Evolutionary conservation across 2,888 invertebrate species (phyloP).

Genomic region (Caenorhabditis doughertyi): DNA sequence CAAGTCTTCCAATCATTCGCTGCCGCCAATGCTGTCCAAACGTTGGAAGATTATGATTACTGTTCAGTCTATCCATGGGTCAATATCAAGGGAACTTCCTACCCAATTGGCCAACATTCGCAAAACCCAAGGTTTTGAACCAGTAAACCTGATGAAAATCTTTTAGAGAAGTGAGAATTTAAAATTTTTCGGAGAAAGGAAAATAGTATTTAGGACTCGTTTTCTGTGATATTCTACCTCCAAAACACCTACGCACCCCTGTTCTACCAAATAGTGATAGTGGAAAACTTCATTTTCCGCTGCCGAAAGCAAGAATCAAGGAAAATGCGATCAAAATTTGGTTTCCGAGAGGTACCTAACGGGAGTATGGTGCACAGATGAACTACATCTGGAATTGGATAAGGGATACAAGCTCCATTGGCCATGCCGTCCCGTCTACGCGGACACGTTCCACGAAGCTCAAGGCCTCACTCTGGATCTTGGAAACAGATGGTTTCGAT

Average conservation of each 20-base stretch:
- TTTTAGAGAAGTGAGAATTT: no score
- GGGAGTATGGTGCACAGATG: conserved; percentile 1
- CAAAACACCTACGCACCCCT: not conserved
- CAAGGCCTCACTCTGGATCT: no score
- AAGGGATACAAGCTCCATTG: conserved; percentile 10
- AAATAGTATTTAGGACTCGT: no score
- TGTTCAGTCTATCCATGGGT: not conserved
- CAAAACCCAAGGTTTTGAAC: not conserved
- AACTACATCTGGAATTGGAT: not conserved
- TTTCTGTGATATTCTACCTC: not conserved
- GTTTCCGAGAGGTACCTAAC: not conserved
- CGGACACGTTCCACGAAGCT: no score
- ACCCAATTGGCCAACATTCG: not conserved
- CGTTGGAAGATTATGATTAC: not conserved
- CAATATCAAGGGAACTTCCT: not conserved
- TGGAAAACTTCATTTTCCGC: not conserved
- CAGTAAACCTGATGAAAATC: not conserved
- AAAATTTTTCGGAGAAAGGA: no score
- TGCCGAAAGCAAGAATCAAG: not conserved
- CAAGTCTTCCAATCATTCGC: not conserved
- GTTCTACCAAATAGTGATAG: not conserved
- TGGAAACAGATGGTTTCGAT: no score
- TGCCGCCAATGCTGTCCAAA: not conserved
- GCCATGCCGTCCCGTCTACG: no score
- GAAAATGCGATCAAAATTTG: not conserved